These are phyloP conservation scores for Synanthedon tipuliformis DNA, from an alignment of 2,888 invertebrate species.

Conservation along the genomic window DNA sequence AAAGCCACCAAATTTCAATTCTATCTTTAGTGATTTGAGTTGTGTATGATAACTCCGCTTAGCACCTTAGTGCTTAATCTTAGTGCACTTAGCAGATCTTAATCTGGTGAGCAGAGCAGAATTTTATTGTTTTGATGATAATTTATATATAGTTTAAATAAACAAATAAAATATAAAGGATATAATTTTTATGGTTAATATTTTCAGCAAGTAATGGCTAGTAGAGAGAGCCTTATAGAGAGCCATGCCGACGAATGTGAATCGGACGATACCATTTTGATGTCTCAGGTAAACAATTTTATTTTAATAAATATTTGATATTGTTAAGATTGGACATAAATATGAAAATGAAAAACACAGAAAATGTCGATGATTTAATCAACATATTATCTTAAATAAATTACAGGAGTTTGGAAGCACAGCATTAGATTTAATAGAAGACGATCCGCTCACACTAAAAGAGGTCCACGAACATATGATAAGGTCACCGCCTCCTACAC, in stretches of 20 bases:
- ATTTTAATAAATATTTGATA: background rate
- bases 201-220: constrained; percentile 80
- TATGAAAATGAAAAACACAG: background rate
- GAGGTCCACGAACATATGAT: constrained; percentile 88
- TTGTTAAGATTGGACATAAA: background rate
- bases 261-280: constrained; percentile 80
- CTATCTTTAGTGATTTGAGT: too few species aligned
- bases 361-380: background rate
- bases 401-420: constrained; percentile 65
- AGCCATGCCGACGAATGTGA: constrained; percentile 77
- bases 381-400: background rate
- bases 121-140: too few species aligned
- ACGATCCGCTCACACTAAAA: constrained; percentile 79
- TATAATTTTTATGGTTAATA: constrained; percentile 6
- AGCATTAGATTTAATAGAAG: constrained; percentile 66
- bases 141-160: background rate
- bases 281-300: constrained; percentile 74
- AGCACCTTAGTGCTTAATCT: too few species aligned
- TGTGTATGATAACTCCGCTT: too few species aligned
- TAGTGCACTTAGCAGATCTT: too few species aligned
- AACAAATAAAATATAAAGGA: background rate
- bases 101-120: too few species aligned
- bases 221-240: constrained; percentile 82
- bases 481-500: constrained; percentile 82
- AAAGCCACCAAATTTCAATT: too few species aligned